Conservation (phyloP, 2,113 vertebrate genomes). For the Tylochromis polylepis region DNA sequence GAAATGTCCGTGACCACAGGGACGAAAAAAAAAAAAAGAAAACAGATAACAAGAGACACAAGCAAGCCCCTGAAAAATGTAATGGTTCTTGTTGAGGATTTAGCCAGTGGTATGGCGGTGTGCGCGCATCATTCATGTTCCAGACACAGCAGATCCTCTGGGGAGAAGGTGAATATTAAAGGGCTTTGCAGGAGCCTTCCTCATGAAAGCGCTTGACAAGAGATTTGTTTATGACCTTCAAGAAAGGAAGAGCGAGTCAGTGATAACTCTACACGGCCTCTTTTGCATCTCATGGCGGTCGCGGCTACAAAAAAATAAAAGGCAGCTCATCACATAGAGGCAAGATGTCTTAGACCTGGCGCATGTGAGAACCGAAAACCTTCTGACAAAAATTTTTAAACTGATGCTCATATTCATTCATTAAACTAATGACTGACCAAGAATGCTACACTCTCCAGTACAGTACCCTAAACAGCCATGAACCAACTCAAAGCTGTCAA, state of each 20-base stretch:
- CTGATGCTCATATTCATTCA: constrained; percentile 6
- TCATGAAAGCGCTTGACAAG: constrained; percentile 44
- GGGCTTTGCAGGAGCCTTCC: constrained; percentile 37
- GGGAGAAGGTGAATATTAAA: constrained; percentile 64
- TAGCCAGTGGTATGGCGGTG: constrained; percentile 31
- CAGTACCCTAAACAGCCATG: not conserved
- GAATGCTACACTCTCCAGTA: not conserved
- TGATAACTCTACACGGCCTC: constrained; percentile 23
- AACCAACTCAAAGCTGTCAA: not conserved
- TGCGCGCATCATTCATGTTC: constrained; percentile 34
- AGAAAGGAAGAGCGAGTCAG: constrained; percentile 37
- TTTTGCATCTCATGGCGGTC: constrained; percentile 43
- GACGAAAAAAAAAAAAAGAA: constrained; percentile 31
- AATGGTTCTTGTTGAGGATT: constrained; percentile 59
- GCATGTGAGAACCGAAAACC: not conserved
- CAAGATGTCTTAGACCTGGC: not conserved
- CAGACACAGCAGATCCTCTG: constrained; percentile 35
- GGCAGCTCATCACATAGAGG: not conserved
- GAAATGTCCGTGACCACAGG: constrained; percentile 54
- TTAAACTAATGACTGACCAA: constrained; percentile 17
- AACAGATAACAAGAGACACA: constrained; percentile 39
- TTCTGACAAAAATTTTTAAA: constrained; percentile 11
- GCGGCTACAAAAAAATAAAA: not conserved
- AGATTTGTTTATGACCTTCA: constrained; percentile 69
- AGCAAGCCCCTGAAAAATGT: constrained; percentile 48